phyloP scores from a whole-genome alignment of 2,113 vertebrate genomes.

The Hylia prasina region DNA sequence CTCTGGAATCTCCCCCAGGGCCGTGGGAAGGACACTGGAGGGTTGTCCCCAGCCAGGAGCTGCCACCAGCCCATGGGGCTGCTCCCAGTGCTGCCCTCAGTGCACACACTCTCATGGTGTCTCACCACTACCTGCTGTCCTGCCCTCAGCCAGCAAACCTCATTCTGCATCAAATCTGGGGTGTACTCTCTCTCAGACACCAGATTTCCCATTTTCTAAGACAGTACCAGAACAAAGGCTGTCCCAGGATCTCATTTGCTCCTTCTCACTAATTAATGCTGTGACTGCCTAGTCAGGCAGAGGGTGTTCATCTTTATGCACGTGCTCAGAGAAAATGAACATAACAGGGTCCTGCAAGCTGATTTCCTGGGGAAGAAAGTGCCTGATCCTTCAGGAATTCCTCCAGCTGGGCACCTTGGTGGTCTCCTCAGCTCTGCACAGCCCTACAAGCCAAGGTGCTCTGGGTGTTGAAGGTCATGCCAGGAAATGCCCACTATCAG shows the following conservation, averaged over 20 bases:
- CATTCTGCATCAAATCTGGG: background rate
- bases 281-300: background rate
- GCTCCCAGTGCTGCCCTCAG: accelerated
- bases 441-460: background rate
- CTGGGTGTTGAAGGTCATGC: accelerated
- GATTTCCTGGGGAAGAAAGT: background rate
- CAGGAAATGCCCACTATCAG: no score
- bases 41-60: accelerated
- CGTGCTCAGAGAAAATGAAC: background rate
- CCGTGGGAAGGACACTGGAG: accelerated
- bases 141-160: background rate
- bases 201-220: background rate
- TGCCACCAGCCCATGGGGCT: background rate
- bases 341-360: background rate
- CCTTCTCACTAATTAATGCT: background rate
- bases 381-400: background rate
- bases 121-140: background rate
- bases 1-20: background rate
- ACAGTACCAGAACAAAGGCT: background rate
- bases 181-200: background rate
- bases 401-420: background rate
- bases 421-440: background rate
- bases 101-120: accelerated
- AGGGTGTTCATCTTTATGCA: background rate
- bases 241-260: background rate